Evolutionary conservation across 2,888 invertebrate genomes (phyloP).

Genomic region (Drosophila meridionalis): DNA sequence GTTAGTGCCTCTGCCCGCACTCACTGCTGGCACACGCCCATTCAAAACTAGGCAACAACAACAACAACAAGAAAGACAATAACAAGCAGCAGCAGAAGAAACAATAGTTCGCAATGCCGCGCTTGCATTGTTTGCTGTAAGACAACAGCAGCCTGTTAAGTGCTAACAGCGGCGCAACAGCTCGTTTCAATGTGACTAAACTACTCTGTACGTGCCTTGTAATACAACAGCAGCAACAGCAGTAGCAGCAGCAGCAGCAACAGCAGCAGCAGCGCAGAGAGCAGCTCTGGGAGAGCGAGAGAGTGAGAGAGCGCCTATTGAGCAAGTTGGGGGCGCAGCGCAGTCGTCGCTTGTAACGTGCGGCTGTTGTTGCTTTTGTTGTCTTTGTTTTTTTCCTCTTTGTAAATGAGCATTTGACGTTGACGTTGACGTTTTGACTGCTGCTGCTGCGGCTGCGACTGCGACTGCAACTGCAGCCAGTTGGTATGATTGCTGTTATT

Average conservation of each 20-base stretch:
- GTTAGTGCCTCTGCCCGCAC: constrained; percentile 1
- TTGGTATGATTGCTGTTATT: constrained; percentile 39
- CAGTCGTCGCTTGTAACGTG: constrained; percentile 49
- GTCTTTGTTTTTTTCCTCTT: constrained; percentile 33
- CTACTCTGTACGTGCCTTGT: constrained; percentile 17
- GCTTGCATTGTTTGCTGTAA: constrained; percentile 38
- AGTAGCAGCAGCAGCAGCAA: too few species aligned
- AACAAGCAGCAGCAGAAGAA: constrained; percentile 13
- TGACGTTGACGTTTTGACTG: constrained; percentile 67
- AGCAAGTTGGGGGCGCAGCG: constrained; percentile 54
- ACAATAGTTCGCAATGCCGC: constrained; percentile 39
- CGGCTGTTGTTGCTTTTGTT: constrained; percentile 33
- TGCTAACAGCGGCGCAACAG: constrained; percentile 61
- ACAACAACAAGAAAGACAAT: constrained; percentile 11
- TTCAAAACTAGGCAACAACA: constrained; percentile 33
- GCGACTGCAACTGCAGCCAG: constrained; percentile 32
- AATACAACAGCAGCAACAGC: constrained; percentile 32
- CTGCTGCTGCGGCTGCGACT: constrained; percentile 28
- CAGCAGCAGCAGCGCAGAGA: constrained; percentile 24
- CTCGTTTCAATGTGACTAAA: constrained; percentile 37
- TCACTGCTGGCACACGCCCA: constrained; percentile 29
- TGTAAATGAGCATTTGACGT: constrained; percentile 63
- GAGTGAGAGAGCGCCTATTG: constrained; percentile 33
- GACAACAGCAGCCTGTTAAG: constrained; percentile 43
- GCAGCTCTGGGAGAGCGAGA: constrained; percentile 20